phyloP scores from a whole-genome alignment of 2,113 vertebrate genomes.

The Pelodiscus sinensis region DNA sequence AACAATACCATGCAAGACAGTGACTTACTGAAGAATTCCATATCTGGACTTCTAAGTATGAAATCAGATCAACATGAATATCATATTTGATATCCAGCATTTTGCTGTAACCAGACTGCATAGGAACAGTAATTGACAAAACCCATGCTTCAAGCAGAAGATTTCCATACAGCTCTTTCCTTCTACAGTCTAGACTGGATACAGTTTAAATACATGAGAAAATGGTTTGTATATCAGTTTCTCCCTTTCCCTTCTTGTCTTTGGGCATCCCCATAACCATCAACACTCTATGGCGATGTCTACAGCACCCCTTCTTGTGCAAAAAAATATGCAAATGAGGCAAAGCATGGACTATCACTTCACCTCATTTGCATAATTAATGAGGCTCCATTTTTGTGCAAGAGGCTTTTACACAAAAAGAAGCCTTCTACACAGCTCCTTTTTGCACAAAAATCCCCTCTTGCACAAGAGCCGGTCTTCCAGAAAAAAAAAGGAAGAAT shows the following conservation, averaged over 20 bases:
- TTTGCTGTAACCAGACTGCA: not conserved
- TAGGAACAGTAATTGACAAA: not conserved
- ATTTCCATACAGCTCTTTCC: not conserved
- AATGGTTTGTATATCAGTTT: not conserved
- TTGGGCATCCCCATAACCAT: not conserved
- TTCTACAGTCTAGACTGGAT: not conserved
- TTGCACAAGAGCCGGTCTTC: too few relatives aligned
- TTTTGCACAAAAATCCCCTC: too few relatives aligned
- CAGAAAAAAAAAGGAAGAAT: too few relatives aligned
- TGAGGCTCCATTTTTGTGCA: too few relatives aligned
- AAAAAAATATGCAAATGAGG: too few relatives aligned
- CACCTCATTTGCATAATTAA: too few relatives aligned
- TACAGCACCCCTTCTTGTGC: too few relatives aligned
- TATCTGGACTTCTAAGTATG: not conserved
- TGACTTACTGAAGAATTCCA: not conserved
- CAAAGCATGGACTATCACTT: too few relatives aligned
- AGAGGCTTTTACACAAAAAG: too few relatives aligned
- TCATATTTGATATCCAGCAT: not conserved
- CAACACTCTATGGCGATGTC: not conserved
- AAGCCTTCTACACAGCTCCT: too few relatives aligned
- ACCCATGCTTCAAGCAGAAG: not conserved
- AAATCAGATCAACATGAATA: not conserved
- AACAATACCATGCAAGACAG: not conserved
- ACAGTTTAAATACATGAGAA: not conserved
- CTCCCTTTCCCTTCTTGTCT: not conserved